A percentile compares a stretch with the other conserved stretches of the same genome.
Evolutionary conservation across 2,888 invertebrate species (phyloP).

Genomic region (Tetanocera ferruginea): DNA sequence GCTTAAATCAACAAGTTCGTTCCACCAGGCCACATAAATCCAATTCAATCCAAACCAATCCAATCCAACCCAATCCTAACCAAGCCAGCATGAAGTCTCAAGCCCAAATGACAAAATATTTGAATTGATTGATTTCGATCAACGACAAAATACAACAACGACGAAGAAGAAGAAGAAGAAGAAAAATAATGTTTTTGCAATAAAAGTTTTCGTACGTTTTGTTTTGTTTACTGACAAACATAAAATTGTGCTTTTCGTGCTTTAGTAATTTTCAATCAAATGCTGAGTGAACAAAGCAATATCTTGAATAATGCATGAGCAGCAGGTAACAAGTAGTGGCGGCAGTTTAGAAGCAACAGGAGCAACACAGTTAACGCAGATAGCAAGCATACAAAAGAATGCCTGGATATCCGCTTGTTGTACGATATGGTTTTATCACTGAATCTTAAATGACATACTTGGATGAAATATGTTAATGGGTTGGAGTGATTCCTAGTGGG

Average conservation of each 20-base stretch:
- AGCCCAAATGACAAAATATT: slow-evolving; percentile 16
- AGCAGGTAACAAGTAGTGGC: neutral
- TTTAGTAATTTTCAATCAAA: slow-evolving; percentile 51
- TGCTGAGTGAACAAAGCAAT: slow-evolving; percentile 39
- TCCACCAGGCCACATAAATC: neutral
- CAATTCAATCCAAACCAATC: neutral
- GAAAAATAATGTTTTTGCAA: slow-evolving; percentile 18
- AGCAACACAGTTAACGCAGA: neutral
- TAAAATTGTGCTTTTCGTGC: slow-evolving; percentile 51
- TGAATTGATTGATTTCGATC: slow-evolving; percentile 26
- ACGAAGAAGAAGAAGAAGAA: slow-evolving; percentile 18
- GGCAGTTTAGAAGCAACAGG: no score
- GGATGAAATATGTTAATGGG: no score
- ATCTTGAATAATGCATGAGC: slow-evolving; percentile 49
- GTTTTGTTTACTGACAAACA: slow-evolving; percentile 22
- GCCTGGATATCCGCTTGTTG: no score
- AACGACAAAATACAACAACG: neutral
- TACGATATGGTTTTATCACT: no score
- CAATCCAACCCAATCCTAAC: neutral
- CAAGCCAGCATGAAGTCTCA: neutral
- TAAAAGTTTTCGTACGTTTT: slow-evolving; percentile 30
- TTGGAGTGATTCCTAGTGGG: no score
- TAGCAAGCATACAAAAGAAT: no score
- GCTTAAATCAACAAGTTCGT: no score
- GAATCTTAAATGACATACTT: no score